These are phyloP conservation scores for Siniperca knerii DNA, from an alignment of 2,113 vertebrate species.

Conservation along the genomic window DNA sequence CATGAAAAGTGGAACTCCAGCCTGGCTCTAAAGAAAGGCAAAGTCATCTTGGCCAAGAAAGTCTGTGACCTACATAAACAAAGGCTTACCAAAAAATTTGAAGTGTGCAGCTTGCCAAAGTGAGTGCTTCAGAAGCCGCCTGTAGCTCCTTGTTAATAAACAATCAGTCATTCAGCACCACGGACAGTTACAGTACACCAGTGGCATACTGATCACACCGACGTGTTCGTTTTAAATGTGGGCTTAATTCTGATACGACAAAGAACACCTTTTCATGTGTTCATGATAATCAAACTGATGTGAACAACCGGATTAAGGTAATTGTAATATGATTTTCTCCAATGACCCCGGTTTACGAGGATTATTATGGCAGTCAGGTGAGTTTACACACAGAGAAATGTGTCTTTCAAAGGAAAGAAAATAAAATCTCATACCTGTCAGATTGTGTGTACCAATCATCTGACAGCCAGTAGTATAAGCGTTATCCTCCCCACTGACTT, in stretches of 20 bases:
- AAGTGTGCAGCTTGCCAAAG: constrained; percentile 29
- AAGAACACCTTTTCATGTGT: constrained; percentile 28
- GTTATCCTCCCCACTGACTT: constrained; percentile 8
- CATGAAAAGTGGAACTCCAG: not conserved
- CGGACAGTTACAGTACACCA: constrained; percentile 54
- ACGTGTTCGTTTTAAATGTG: not conserved
- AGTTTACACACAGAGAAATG: constrained; percentile 9
- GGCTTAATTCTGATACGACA: constrained; percentile 44
- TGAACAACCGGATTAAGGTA: constrained; percentile 64
- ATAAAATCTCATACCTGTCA: constrained; percentile 22
- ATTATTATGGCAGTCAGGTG: constrained; percentile 48
- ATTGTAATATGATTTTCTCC: constrained; percentile 65
- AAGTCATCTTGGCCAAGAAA: constrained; percentile 35
- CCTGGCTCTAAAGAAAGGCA: not conserved
- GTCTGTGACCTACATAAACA: constrained; percentile 37
- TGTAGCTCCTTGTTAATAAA: constrained; percentile 33
- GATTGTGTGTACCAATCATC: constrained; percentile 19
- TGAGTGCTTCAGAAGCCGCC: constrained; percentile 24
- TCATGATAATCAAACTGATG: constrained; percentile 36
- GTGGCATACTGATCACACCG: constrained; percentile 43
- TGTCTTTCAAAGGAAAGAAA: constrained; percentile 14
- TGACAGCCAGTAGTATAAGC: constrained; percentile 5
- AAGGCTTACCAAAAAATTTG: constrained; percentile 30
- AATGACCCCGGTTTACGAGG: constrained; percentile 40
- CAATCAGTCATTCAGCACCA: constrained; percentile 65